Base-by-base conservation (phyloP, 2,888 invertebrate species). In the Erebia epiphron region DNA sequence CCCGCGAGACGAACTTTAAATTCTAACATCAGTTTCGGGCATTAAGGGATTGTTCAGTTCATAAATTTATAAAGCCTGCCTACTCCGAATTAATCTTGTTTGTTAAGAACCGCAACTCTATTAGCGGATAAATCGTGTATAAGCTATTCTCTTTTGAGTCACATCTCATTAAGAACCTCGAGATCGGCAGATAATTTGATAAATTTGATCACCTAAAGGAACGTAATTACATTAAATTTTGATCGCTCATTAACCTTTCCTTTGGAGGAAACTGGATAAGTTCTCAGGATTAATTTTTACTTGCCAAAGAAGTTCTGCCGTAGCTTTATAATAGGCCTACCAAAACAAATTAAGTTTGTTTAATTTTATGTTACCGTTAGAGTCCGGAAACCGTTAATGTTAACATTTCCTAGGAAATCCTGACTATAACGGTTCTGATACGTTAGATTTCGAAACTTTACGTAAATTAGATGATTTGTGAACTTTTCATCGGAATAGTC, bases 121-220 rank as follows among this genome's bases (percentile, higher is more conserved):
- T 88, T 88, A 90, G 84, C 84, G 86, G 83, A 84, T 86, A 88
- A 90, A 88, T 88, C 83, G 84, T 86, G 73, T 77, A 90, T 90
- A 89, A 89, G 80, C 86, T 88, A 91, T 92, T 91, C 91, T 83
- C 87, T 91, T 91, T 90, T 79, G 78, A 78, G 80, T 85, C 79
- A 77, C 76, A 79, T 82, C 81, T 86, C 86, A 88, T 89, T 89
- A 86, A 78, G 76, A 75, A 79, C 80, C 80, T 82, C 80, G 75
- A 81, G 85, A 84, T 83, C 83, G 81, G 81, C 78, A 76, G 78
- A 80, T 88, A 87, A 89, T 90, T 85, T 82, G 82, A 83, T 89
- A 86, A 87, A 89, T 89, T 85, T 82, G 81, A 83, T 89, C 86
- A 90, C 86, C 85, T 80, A 81, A 82, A 77, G 77, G 65, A 67